These are phyloP conservation scores for Strix uralensis DNA, from an alignment of 2,113 vertebrate genomes.

Conservation along the genomic window DNA sequence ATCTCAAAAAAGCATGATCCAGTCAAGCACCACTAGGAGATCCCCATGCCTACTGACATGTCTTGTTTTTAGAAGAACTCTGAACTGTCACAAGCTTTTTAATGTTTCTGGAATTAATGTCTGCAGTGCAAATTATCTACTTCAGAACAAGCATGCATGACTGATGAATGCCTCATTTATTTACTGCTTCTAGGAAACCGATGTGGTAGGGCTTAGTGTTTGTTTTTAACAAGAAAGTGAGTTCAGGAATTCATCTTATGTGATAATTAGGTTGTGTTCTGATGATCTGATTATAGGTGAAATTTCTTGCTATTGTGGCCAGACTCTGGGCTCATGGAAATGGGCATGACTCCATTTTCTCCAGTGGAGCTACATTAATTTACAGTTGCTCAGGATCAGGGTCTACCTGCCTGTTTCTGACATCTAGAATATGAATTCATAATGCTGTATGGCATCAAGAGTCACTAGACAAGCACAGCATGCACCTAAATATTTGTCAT, in stretches of 20 bases:
- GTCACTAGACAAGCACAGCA: background rate
- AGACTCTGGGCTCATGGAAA: background rate
- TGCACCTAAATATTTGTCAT: background rate
- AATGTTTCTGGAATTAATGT: background rate
- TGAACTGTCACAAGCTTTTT: background rate
- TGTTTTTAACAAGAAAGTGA: background rate
- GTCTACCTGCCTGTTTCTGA: background rate
- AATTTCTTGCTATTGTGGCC: background rate
- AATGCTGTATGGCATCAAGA: background rate
- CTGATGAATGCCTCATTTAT: background rate
- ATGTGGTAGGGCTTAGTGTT: background rate
- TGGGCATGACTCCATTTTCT: background rate
- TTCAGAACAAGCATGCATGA: background rate
- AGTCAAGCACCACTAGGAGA: background rate
- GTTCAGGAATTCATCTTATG: background rate
- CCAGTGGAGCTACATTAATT: background rate
- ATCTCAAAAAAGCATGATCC: background rate
- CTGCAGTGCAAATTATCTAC: background rate
- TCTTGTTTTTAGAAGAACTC: background rate
- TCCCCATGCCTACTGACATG: too few relatives aligned
- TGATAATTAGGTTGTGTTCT: background rate
- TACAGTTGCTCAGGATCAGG: background rate
- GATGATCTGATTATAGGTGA: background rate
- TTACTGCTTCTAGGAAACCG: background rate
- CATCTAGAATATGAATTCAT: background rate